A percentile compares a stretch with the other conserved stretches of the same genome.
Conservation (phyloP, 2,888 invertebrate genomes). For the Oscheius sp. region DNA sequence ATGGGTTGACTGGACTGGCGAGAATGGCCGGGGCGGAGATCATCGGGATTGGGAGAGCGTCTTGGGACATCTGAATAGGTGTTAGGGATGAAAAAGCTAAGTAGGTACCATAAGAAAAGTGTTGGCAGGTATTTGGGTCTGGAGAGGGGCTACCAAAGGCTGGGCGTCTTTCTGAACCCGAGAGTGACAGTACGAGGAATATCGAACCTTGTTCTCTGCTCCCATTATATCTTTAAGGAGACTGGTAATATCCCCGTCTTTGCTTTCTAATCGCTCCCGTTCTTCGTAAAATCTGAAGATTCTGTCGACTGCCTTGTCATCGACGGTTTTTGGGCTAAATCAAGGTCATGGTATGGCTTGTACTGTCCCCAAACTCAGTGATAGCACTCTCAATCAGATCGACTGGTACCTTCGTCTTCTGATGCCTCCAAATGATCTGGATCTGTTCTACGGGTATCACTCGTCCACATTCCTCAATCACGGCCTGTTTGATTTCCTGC, state of each 20-base stretch:
- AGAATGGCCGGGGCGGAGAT: background rate
- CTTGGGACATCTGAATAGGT: background rate
- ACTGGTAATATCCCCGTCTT: background rate
- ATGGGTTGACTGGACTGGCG: background rate
- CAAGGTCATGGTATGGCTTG: background rate
- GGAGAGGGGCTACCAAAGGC: no score
- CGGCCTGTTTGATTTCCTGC: background rate
- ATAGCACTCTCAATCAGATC: constrained; percentile 3
- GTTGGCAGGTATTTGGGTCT: no score
- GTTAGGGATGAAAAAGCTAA: no score
- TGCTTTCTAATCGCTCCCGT: background rate
- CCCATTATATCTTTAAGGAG: background rate
- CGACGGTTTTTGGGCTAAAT: constrained; percentile 1
- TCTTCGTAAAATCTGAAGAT: constrained; percentile 10
- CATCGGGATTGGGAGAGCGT: background rate
- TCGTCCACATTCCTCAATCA: background rate
- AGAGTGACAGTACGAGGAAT: background rate
- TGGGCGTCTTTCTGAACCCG: no score
- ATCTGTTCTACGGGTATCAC: constrained; percentile 14
- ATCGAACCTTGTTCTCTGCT: background rate
- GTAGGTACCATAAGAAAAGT: no score
- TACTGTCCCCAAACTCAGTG: background rate
- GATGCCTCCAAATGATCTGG: constrained; percentile 25
- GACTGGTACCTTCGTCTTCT: background rate
- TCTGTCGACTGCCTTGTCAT: constrained; percentile 1